These are phyloP conservation scores for Macaria notata DNA, from an alignment of 2,888 invertebrate genomes.

Conservation along the genomic window DNA sequence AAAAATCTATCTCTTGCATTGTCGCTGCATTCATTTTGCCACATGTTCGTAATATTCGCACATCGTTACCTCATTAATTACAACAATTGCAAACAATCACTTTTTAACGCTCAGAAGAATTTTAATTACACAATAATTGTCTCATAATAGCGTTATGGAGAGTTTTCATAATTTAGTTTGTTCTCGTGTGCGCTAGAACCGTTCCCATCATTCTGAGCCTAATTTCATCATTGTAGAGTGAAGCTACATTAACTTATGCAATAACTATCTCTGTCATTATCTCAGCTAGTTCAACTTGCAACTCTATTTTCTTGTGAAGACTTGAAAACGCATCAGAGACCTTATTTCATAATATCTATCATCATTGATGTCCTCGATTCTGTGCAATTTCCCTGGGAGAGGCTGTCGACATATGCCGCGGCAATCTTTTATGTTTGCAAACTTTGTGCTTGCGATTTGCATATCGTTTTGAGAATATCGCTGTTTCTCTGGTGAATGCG, in stretches of 20 bases:
- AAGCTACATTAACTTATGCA: slow-evolving; percentile 39
- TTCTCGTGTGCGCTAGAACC: slow-evolving; percentile 24
- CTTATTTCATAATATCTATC: slow-evolving; percentile 30
- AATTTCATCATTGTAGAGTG: slow-evolving; percentile 48
- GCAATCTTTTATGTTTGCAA: slow-evolving; percentile 17
- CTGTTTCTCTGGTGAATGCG: slow-evolving; percentile 2
- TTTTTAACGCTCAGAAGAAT: slow-evolving; percentile 35
- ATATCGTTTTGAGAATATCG: slow-evolving; percentile 11
- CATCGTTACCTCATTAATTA: slow-evolving; percentile 34
- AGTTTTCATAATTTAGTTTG: slow-evolving; percentile 44
- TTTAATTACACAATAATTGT: slow-evolving; percentile 42
- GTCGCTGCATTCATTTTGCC: slow-evolving; percentile 9
- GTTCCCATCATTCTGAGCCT: slow-evolving; percentile 48
- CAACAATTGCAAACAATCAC: slow-evolving; percentile 29
- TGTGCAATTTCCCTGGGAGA: slow-evolving; percentile 25
- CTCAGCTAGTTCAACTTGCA: slow-evolving; percentile 30
- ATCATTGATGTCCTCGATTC: slow-evolving; percentile 29
- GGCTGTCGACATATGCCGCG: slow-evolving; percentile 17
- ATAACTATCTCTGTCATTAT: slow-evolving; percentile 35
- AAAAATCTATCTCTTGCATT: too few species aligned
- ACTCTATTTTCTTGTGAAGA: slow-evolving; percentile 31
- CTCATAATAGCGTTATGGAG: slow-evolving; percentile 39
- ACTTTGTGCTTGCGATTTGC: slow-evolving; percentile 10
- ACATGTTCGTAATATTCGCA: slow-evolving; percentile 20
- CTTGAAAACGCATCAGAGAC: slow-evolving; percentile 26